Evolutionary conservation across 2,113 vertebrate species (phyloP).

Genomic region (Cephalopholis sonnerati): DNA sequence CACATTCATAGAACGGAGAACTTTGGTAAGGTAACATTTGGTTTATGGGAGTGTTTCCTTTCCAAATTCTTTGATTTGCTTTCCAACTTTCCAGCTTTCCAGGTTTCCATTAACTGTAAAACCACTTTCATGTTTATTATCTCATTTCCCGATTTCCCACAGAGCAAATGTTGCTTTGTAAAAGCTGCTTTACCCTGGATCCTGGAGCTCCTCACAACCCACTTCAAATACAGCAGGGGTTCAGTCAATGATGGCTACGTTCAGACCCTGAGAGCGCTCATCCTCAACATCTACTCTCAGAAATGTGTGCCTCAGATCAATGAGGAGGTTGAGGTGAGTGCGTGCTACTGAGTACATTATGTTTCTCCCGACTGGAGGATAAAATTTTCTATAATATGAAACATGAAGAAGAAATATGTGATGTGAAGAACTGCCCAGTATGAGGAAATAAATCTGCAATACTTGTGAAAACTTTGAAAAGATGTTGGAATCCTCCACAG

Average conservation of each 20-base stretch:
- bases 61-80: background rate
- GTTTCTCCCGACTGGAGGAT: background rate
- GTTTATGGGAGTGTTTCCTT: conserved; percentile 12
- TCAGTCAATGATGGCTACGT: conserved; percentile 82
- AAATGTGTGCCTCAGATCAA: conserved; percentile 84
- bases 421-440: background rate
- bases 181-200: conserved; percentile 85
- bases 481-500: conserved; percentile 59
- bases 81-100: conserved; percentile 13
- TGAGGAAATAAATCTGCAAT: conserved; percentile 18
- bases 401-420: conserved; percentile 11
- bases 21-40: conserved; percentile 79
- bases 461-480: conserved; percentile 5
- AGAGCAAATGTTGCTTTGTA: conserved; percentile 86
- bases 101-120: background rate
- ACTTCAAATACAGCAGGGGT: conserved; percentile 81
- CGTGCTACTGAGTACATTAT: background rate
- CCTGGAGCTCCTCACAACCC: conserved; percentile 81
- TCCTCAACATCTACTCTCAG: conserved; percentile 86
- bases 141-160: conserved; percentile 26
- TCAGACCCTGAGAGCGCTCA: conserved; percentile 78
- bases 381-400: background rate
- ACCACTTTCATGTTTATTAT: background rate
- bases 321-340: conserved; percentile 83
- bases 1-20: conserved; percentile 83